Percentiles rank a stretch among this genome's conserved stretches.
These are phyloP conservation scores for Ptychodera flava DNA, from an alignment of 35 echinoderm and acorn worm genomes.

Conservation along the genomic window DNA sequence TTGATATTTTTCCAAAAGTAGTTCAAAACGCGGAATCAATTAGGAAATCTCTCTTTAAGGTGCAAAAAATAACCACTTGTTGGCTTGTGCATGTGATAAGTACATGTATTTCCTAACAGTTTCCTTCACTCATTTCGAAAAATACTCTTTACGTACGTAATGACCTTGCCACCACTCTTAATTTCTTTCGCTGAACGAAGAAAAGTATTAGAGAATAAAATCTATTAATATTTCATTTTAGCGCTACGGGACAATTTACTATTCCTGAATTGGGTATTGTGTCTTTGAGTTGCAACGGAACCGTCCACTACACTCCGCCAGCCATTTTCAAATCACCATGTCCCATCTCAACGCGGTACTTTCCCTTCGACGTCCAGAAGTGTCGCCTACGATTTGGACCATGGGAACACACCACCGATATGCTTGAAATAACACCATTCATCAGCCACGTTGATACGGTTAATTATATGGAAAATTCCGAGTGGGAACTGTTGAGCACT, in stretches of 20 bases:
- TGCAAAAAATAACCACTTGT: too few species aligned
- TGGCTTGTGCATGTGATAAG: too few species aligned
- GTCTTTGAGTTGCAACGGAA: slow-evolving; percentile 59
- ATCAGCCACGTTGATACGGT: slow-evolving; percentile 31
- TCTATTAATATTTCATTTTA: too few species aligned
- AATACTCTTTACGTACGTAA: too few species aligned
- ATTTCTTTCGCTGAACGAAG: neutral
- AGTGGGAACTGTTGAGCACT: slow-evolving; percentile 86
- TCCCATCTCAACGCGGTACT: slow-evolving; percentile 62
- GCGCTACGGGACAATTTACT: neutral
- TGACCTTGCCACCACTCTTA: too few species aligned
- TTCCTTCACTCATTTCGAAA: too few species aligned
- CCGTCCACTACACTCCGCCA: slow-evolving; percentile 65
- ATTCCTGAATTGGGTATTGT: neutral
- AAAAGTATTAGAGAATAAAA: too few species aligned
- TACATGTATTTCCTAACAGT: too few species aligned
- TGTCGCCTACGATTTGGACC: slow-evolving; percentile 83
- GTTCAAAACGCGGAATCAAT: too few species aligned
- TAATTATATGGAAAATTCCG: slow-evolving; percentile 62
- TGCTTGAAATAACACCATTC: slow-evolving; percentile 58
- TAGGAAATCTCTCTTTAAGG: too few species aligned
- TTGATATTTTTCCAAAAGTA: too few species aligned
- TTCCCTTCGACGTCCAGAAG: slow-evolving; percentile 88
- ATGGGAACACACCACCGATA: slow-evolving; percentile 75
- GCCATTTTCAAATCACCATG: slow-evolving; percentile 87